These are phyloP conservation scores for Trichomycterus rosablanca DNA, from an alignment of 2,113 vertebrate species.

Conservation along the genomic window DNA sequence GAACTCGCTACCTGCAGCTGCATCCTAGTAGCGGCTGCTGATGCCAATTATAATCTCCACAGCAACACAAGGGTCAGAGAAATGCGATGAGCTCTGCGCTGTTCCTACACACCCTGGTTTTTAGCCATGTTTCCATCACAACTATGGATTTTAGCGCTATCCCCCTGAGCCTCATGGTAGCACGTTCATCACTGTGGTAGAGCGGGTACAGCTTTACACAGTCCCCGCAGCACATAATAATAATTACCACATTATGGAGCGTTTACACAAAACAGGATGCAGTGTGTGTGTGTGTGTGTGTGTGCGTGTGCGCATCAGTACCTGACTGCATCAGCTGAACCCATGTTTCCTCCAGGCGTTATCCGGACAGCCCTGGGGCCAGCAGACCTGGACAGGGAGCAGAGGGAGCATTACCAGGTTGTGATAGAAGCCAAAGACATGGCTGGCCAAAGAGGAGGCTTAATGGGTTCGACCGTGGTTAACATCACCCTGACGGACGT, in stretches of 20 bases:
- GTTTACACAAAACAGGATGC: slow-evolving; percentile 1
- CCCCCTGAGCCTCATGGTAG: neutral
- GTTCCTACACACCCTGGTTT: slow-evolving; percentile 17
- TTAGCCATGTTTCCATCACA: slow-evolving; percentile 3
- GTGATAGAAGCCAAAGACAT: slow-evolving; percentile 96
- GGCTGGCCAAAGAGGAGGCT: slow-evolving; percentile 89
- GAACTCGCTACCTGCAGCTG: slow-evolving; percentile 32
- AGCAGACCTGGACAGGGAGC: slow-evolving; percentile 90
- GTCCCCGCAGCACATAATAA: too few relatives aligned
- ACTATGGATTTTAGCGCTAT: neutral
- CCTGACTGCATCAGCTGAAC: neutral
- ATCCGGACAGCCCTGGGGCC: slow-evolving; percentile 84
- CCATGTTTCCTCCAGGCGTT: slow-evolving; percentile 70
- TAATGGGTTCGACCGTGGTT: slow-evolving; percentile 82
- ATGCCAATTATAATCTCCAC: slow-evolving; percentile 34
- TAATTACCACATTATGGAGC: neutral
- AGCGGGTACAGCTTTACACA: neutral
- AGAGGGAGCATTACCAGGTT: slow-evolving; percentile 88
- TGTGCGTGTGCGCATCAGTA: neutral
- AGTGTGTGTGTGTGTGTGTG: too few relatives aligned
- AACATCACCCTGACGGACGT: slow-evolving; percentile 88
- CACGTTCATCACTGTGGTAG: neutral
- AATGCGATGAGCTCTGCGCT: slow-evolving; percentile 22
- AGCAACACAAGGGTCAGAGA: slow-evolving; percentile 33
- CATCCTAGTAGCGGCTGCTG: slow-evolving; percentile 25